A percentile compares a stretch with the other conserved stretches of the same genome.
Evolutionary conservation across 92 coral and sea anemone species (phyloP).

Genomic region (Parazoanthus darwini): DNA sequence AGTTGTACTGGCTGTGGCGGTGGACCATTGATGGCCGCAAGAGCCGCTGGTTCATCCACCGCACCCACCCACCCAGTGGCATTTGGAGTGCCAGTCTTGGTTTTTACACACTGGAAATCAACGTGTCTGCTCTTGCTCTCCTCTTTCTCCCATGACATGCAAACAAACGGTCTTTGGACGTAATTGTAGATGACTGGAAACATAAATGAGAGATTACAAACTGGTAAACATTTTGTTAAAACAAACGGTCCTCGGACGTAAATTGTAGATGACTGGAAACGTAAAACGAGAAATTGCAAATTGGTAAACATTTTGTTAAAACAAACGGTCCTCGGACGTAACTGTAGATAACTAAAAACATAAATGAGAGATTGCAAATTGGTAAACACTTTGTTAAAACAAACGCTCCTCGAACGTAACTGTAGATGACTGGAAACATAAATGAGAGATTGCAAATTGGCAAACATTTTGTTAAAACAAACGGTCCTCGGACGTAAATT

Average conservation of each 20-base stretch:
- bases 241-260: constrained; percentile 83
- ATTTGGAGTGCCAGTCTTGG: constrained; percentile 84
- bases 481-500: constrained; percentile 94
- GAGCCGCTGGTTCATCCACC: constrained; percentile 97
- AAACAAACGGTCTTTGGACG: constrained; percentile 96
- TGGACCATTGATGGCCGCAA: constrained; percentile 85
- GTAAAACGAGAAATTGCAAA: neutral
- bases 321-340: constrained; percentile 85
- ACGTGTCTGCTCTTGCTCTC: constrained; percentile 99
- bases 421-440: constrained; percentile 76
- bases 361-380: neutral
- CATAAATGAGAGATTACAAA: neutral
- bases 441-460: no score
- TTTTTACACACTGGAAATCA: constrained; percentile 99
- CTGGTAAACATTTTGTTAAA: neutral
- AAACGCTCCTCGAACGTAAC: constrained; percentile 94
- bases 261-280: constrained; percentile 80
- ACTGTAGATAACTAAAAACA: constrained; percentile 80
- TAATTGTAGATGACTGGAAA: constrained; percentile 90
- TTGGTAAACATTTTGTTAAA: neutral
- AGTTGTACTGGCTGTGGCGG: constrained; percentile 96
- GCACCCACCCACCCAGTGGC: constrained; percentile 87
- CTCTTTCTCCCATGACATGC: constrained; percentile 99
- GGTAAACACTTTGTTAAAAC: constrained; percentile 39
- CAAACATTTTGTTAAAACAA: constrained; percentile 44